Percentiles rank a stretch among this genome's conserved stretches.
phyloP scores from a whole-genome alignment of 2,888 invertebrate genomes.

The Lamellibrachia satsuma region DNA sequence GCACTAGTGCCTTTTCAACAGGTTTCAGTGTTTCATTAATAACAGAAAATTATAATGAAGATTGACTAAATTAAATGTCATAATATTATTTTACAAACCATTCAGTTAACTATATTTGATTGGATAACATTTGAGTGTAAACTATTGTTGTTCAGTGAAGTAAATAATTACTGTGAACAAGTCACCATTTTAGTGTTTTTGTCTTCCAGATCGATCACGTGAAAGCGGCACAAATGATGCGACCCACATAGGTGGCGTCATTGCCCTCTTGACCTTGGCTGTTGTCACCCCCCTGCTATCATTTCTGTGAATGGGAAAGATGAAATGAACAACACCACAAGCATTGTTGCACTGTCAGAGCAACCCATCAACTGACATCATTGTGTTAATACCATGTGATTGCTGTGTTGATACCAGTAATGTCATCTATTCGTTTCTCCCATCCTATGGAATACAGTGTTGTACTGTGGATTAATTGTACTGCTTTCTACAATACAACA shows the following conservation, averaged over 20 bases:
- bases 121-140: no score
- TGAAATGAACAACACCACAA: background rate
- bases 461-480: background rate
- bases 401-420: background rate
- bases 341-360: background rate
- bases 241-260: background rate
- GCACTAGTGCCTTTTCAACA: no score
- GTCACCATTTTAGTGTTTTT: background rate
- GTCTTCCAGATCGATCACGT: background rate
- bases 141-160: background rate
- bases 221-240: background rate
- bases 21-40: no score
- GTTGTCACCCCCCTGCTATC: background rate
- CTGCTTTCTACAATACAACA: background rate
- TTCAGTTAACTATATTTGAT: no score
- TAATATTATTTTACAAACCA: no score
- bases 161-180: background rate
- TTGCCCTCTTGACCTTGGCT: background rate
- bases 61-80: no score
- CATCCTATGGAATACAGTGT: background rate
- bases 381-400: background rate
- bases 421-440: background rate
- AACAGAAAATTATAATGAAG: no score
- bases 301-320: background rate
- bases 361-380: background rate